These are phyloP conservation scores for Grantiella picta DNA, from an alignment of 2,113 vertebrate species.

Conservation along the genomic window DNA sequence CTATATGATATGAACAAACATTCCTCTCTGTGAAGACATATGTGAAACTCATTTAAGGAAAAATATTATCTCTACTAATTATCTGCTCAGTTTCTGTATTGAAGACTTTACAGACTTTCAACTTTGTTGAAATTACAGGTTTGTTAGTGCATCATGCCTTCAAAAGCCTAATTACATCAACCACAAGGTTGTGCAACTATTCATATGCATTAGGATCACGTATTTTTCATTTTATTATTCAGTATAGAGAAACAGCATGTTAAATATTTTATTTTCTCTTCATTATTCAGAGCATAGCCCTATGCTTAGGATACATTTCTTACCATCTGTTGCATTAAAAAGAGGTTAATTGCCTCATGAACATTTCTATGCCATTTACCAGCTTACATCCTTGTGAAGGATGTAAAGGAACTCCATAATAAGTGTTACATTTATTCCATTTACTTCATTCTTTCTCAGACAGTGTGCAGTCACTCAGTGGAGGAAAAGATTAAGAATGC, in stretches of 20 bases:
- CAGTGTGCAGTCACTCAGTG: background rate
- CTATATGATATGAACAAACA: background rate
- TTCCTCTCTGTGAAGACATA: background rate
- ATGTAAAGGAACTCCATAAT: background rate
- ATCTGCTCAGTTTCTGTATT: background rate
- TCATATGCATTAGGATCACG: background rate
- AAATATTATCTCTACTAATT: background rate
- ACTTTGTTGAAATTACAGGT: background rate
- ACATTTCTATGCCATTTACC: background rate
- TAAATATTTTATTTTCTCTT: background rate
- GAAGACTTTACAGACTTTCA: background rate
- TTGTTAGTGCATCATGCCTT: background rate
- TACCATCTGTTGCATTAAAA: background rate
- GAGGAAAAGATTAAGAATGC: background rate
- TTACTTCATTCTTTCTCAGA: background rate
- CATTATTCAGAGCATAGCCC: background rate
- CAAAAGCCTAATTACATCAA: background rate
- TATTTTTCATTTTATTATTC: background rate
- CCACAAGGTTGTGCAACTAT: accelerated
- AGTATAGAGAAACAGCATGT: background rate
- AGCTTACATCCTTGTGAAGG: background rate
- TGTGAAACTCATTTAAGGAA: background rate
- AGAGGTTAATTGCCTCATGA: background rate
- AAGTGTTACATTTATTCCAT: background rate
- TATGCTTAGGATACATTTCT: background rate